phyloP scores from a whole-genome alignment of 2,797 vertebrate species.

The Ctenochaetus hawaiiensis region DNA sequence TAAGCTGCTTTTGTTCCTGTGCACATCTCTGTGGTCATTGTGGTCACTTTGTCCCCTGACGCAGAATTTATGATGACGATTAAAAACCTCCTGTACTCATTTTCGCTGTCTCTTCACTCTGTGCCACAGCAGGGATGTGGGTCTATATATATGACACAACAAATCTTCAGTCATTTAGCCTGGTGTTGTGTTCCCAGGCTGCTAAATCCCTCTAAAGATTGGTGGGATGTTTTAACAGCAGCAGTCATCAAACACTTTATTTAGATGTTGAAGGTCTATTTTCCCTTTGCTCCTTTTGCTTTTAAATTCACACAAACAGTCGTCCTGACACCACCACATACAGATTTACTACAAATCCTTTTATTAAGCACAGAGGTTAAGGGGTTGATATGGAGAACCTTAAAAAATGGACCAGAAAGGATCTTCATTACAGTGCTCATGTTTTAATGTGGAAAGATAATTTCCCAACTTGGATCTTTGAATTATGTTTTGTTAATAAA shows the following conservation, averaged over 20 bases:
- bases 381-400: too few relatives aligned
- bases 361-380: too few relatives aligned
- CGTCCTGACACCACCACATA: not conserved
- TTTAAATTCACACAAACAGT: not conserved
- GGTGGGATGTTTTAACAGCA: conserved; percentile 59
- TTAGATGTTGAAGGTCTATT: conserved; percentile 63
- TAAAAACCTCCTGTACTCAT: conserved; percentile 58
- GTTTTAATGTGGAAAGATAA: too few relatives aligned
- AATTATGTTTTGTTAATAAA: too few relatives aligned
- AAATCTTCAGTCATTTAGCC: conserved; percentile 77
- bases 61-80: conserved; percentile 28
- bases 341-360: not conserved
- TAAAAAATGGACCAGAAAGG: too few relatives aligned
- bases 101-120: conserved; percentile 41
- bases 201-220: conserved; percentile 74
- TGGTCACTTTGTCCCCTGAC: conserved; percentile 34
- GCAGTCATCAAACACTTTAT: conserved; percentile 67
- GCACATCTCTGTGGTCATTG: conserved; percentile 3
- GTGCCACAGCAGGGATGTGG: conserved; percentile 55
- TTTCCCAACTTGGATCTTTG: too few relatives aligned
- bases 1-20: not conserved
- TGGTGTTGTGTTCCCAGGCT: conserved; percentile 75
- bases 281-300: conserved; percentile 45
- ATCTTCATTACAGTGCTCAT: too few relatives aligned
- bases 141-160: conserved; percentile 73